Percentiles rank a stretch among this genome's conserved stretches.
These are phyloP conservation scores for Stenodema calcarata DNA, from an alignment of 2,888 invertebrate genomes.

Conservation along the genomic window DNA sequence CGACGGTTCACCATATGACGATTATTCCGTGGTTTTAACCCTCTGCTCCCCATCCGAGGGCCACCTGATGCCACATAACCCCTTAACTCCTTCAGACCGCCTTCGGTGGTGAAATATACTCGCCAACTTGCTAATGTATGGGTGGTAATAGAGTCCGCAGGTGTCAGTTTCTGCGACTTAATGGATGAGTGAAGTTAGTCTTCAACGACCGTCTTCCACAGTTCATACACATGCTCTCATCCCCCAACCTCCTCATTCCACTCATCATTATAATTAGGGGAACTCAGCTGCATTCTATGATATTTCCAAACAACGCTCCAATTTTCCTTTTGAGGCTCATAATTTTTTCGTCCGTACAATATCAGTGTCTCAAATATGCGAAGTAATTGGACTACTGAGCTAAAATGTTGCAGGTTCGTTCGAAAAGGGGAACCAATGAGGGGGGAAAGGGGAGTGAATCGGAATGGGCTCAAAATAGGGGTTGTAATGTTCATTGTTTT, in stretches of 20 bases:
- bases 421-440: too few relatives aligned
- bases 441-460: too few relatives aligned
- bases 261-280: too few relatives aligned
- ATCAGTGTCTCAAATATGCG: too few relatives aligned
- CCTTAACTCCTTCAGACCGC: neutral
- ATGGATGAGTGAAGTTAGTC: constrained; percentile 39
- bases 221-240: neutral
- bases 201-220: neutral
- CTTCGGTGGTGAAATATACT: constrained; percentile 10
- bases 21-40: neutral
- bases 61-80: constrained; percentile 30
- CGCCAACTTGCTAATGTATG: constrained; percentile 37
- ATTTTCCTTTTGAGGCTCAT: too few relatives aligned
- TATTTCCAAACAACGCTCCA: too few relatives aligned
- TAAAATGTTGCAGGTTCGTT: too few relatives aligned
- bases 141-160: constrained; percentile 36
- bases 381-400: too few relatives aligned
- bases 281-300: too few relatives aligned
- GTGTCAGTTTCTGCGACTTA: constrained; percentile 39
- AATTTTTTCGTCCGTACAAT: too few relatives aligned
- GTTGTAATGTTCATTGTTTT: too few relatives aligned
- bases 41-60: neutral
- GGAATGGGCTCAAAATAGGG: too few relatives aligned
- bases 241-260: neutral
- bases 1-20: neutral